A percentile compares a stretch with the other conserved stretches of the same genome.
Conservation (phyloP, 2,797 vertebrate species). For the Amphiprion clarkii region DNA sequence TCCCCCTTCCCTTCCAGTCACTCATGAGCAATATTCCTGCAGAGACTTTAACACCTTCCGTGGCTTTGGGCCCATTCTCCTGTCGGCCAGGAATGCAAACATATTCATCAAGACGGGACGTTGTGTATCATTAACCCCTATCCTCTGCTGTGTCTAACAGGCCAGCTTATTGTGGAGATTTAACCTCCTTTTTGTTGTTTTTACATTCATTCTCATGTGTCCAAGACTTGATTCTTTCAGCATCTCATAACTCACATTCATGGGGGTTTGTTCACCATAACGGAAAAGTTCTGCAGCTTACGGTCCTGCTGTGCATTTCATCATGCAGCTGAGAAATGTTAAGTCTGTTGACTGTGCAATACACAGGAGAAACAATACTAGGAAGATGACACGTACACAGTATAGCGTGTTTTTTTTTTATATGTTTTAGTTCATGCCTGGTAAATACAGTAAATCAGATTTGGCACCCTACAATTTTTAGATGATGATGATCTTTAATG, state of each 20-base stretch:
- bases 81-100: slow-evolving; percentile 83
- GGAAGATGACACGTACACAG: neutral
- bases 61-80: slow-evolving; percentile 75
- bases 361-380: neutral
- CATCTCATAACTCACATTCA: slow-evolving; percentile 61
- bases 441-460: slow-evolving; percentile 15
- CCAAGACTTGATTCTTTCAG: slow-evolving; percentile 78
- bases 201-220: slow-evolving; percentile 74
- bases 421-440: neutral
- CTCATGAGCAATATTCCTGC: slow-evolving; percentile 57
- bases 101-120: slow-evolving; percentile 79
- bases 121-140: slow-evolving; percentile 76
- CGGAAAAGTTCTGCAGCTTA: slow-evolving; percentile 12
- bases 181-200: slow-evolving; percentile 63
- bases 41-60: slow-evolving; percentile 76
- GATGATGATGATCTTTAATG: slow-evolving; percentile 24
- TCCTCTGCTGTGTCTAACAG: slow-evolving; percentile 60
- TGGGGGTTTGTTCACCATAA: slow-evolving; percentile 17
- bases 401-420: neutral
- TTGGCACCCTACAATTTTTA: neutral
- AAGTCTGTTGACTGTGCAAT: neutral
- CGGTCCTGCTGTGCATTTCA: slow-evolving; percentile 46
- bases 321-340: neutral
- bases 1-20: slow-evolving; percentile 27
- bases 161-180: slow-evolving; percentile 50